These are phyloP conservation scores for Varanus komodoensis DNA, from an alignment of 2,113 vertebrate species.

Conservation along the genomic window DNA sequence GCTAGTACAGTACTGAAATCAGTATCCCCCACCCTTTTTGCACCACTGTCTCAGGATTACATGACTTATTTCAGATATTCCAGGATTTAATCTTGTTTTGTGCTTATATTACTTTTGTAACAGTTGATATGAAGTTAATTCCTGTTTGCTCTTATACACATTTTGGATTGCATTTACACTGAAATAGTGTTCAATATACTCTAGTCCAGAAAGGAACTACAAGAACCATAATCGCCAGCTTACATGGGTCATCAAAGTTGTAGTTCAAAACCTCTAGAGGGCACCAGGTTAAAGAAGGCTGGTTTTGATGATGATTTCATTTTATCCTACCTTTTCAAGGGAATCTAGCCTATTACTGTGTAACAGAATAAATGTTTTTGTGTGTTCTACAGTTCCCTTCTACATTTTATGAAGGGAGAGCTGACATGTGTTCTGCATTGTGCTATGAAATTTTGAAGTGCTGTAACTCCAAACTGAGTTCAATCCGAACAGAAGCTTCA, in stretches of 20 bases:
- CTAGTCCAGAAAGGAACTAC: neutral
- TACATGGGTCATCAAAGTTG: too few species aligned
- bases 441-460: constrained; percentile 98
- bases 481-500: constrained; percentile 93
- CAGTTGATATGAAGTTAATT: neutral
- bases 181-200: neutral
- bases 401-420: constrained; percentile 94
- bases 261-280: too few species aligned
- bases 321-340: constrained; percentile 37
- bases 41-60: neutral
- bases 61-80: neutral
- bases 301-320: neutral
- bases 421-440: constrained; percentile 96
- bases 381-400: constrained; percentile 88
- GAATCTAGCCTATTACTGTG: neutral
- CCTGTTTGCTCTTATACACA: neutral
- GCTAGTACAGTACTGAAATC: neutral
- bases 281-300: too few species aligned
- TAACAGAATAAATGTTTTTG: neutral
- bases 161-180: neutral
- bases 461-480: constrained; percentile 97
- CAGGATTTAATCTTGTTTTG: neutral
- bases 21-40: too few species aligned
- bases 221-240: too few species aligned
- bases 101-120: neutral